Conservation (phyloP, 1,140 invertebrate genomes). For the Coenobita brevimanus region DNA sequence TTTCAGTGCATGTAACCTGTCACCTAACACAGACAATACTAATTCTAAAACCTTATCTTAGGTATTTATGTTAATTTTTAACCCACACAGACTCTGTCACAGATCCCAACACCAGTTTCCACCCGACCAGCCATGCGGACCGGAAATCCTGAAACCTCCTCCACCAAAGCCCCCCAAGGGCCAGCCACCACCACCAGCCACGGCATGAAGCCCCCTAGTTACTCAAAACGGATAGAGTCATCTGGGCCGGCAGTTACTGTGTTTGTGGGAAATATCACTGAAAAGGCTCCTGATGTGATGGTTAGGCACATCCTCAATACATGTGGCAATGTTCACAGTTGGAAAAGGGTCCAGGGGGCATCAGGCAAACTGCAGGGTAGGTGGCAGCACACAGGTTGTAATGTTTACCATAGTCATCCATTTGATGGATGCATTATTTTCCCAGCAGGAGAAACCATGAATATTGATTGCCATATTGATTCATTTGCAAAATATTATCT, state of each 20-base stretch:
- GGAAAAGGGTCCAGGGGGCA: slow-evolving; percentile 95
- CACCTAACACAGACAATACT: not conserved
- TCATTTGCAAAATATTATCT: no score
- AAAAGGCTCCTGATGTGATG: slow-evolving; percentile 95
- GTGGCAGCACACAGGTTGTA: not conserved
- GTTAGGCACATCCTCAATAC: slow-evolving; percentile 91
- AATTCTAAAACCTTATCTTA: not conserved
- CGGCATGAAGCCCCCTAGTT: slow-evolving; percentile 65
- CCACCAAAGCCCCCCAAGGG: slow-evolving; percentile 33
- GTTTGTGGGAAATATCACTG: slow-evolving; percentile 98
- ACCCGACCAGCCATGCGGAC: slow-evolving; percentile 28
- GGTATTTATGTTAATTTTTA: no score
- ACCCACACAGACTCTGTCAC: slow-evolving; percentile 24
- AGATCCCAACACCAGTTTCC: slow-evolving; percentile 47
- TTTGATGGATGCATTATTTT: no score
- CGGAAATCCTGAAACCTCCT: slow-evolving; percentile 21
- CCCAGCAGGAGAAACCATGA: no score
- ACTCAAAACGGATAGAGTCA: slow-evolving; percentile 69
- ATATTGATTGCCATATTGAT: no score
- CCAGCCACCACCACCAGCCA: slow-evolving; percentile 13
- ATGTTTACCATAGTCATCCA: no score
- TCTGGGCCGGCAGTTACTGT: slow-evolving; percentile 94
- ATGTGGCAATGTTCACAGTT: slow-evolving; percentile 94
- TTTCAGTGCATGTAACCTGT: slow-evolving; percentile 1
- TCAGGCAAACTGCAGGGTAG: slow-evolving; percentile 79